Evolutionary conservation across 2,113 vertebrate genomes (phyloP).

Genomic region (Daphoenositta chrysoptera): DNA sequence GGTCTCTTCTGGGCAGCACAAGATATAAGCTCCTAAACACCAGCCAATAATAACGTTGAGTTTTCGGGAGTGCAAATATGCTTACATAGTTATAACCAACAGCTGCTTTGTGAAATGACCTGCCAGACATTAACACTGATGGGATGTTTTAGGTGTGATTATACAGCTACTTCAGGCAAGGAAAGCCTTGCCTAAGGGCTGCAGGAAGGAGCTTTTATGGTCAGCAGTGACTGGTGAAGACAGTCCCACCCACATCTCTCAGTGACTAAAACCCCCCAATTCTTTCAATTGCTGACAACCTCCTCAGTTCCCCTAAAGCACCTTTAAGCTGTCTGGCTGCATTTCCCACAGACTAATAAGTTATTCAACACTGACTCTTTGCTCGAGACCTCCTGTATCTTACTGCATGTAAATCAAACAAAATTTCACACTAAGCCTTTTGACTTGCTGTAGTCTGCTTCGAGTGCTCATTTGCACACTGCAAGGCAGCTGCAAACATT

Average conservation of each 20-base stretch:
- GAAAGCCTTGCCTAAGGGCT: not conserved
- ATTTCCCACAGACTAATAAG: not conserved
- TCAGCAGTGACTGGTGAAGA: not conserved
- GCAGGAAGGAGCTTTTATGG: not conserved
- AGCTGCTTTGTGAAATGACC: not conserved
- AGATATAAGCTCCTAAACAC: not conserved
- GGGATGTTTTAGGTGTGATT: not conserved
- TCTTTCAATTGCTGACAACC: not conserved
- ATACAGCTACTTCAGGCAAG: not conserved
- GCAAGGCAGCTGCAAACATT: not conserved
- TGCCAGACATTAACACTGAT: not conserved
- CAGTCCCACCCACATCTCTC: constrained; percentile 7
- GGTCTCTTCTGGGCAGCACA: not conserved
- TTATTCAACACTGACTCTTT: not conserved
- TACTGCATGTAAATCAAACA: not conserved
- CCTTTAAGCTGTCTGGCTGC: not conserved
- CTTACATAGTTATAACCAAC: not conserved
- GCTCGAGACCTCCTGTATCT: not conserved
- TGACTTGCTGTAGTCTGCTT: not conserved
- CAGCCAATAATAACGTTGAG: not conserved
- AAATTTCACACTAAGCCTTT: not conserved
- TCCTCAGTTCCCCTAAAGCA: not conserved
- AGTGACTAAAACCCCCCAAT: not conserved
- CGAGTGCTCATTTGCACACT: not conserved
- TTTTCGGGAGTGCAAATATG: not conserved